Percentiles rank a stretch among this genome's conserved stretches.
phyloP scores from a whole-genome alignment of 2,113 vertebrate species.

The Perca schrenkii region DNA sequence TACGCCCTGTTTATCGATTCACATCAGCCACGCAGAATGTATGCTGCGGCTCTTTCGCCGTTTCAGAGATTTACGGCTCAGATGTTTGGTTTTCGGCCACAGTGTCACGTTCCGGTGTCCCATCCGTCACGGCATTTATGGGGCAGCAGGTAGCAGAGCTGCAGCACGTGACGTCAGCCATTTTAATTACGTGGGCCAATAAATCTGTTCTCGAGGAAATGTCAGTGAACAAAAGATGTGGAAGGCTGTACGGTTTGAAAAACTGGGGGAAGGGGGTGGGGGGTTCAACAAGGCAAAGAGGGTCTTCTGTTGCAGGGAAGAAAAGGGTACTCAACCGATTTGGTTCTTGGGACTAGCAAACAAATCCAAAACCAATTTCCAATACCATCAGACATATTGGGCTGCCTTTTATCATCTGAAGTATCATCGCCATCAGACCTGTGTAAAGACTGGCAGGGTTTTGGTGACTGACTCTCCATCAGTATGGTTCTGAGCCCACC shows the following conservation, averaged over 20 bases:
- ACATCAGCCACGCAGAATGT: not conserved
- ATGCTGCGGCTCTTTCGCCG: not conserved
- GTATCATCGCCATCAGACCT: not conserved
- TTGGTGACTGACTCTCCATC: too few relatives aligned
- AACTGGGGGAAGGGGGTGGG: too few relatives aligned
- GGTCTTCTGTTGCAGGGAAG: not conserved
- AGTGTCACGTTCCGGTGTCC: constrained; percentile 17
- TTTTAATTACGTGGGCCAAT: constrained; percentile 56
- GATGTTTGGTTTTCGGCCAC: constrained; percentile 37
- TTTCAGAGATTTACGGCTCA: constrained; percentile 28
- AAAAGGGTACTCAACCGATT: not conserved
- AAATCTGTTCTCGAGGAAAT: constrained; percentile 52
- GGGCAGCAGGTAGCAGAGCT: constrained; percentile 10
- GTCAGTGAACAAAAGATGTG: constrained; percentile 10
- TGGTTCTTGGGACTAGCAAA: not conserved
- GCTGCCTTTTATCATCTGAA: too few relatives aligned
- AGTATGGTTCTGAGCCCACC: constrained; percentile 19
- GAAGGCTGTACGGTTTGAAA: not conserved
- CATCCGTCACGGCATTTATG: constrained; percentile 45
- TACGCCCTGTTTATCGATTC: not conserved
- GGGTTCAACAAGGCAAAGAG: not conserved
- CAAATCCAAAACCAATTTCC: not conserved
- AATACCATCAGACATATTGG: not conserved
- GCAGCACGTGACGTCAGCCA: constrained; percentile 20
- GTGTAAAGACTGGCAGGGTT: not conserved